Evolutionary conservation across 53 echinoderm and acorn worm species (phyloP), one percentile per base, ranked within the genome.

Genomic region (Astropecten irregularis): DNA sequence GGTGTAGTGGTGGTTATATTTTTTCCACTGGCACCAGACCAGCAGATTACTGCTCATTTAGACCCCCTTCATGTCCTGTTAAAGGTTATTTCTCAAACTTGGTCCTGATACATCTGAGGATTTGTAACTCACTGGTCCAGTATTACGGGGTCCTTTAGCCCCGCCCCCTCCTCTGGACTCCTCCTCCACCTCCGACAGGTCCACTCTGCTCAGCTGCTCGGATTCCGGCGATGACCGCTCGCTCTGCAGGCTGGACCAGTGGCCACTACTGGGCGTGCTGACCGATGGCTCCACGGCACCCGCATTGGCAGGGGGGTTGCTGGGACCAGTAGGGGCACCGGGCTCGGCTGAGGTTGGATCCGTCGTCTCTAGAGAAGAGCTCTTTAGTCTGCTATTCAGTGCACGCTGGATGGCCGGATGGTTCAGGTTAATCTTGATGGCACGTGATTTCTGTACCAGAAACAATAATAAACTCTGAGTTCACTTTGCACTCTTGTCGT

Each of bases 351-450:
- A 14, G 18, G 64, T 5, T 6, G 25, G 62, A 30, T 65, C 71
- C 7, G 52, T 34, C 15, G 38, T 36, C 52, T 66, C 52, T 14
- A 77, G 46, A 0, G 51, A 40, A 8, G 44, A n/a, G 18, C 52
- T 16, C 16, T 35, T 47, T 25, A 48, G 57, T 28, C 38, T 23
- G 27, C 27, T 68, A 15, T 62, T 87, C 3, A 95, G 83, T 36
- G 91, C 93, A 2, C 93, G 82, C 70, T 93, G 93, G 40, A 95
- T 91, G 52, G 95, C 93, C n/a, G 95, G 95, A 34, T 95, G 95
- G 60, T 89, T 91, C 58, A 95, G 68, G 47, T 95, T 93, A 28
- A 88, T 23, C 73, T 93, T 95, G 51, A 23, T 31, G 15, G 82
- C 69, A 29, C 91, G 84, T 31, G 66, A 54, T 71, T 93, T 93